A percentile compares a stretch with the other conserved stretches of the same genome.
These are phyloP conservation scores for Coptodon bakossiorum DNA, from an alignment of 2,113 vertebrate genomes.

Conservation along the genomic window DNA sequence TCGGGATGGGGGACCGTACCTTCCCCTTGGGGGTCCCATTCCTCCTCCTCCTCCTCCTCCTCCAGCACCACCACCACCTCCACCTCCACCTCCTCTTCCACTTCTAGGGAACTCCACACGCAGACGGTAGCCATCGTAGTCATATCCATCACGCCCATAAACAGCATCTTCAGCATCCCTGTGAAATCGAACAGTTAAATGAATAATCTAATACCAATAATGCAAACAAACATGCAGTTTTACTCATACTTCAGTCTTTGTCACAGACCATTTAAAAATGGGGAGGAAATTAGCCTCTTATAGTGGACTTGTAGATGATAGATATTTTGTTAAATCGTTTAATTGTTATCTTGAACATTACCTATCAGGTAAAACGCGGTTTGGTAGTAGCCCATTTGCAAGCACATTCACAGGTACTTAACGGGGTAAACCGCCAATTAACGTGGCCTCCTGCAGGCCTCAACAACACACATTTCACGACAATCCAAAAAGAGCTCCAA, in stretches of 20 bases:
- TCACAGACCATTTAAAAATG: background rate
- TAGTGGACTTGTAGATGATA: background rate
- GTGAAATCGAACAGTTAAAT: background rate
- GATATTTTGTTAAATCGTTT: background rate
- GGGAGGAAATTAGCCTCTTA: background rate
- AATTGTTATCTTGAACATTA: background rate
- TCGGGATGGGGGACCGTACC: slow-evolving; percentile 79
- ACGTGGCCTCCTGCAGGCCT: background rate
- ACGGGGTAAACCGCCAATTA: background rate
- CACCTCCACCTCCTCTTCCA: slow-evolving; percentile 63
- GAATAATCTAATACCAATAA: background rate
- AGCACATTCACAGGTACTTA: background rate
- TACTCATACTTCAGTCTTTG: background rate
- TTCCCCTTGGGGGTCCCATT: slow-evolving; percentile 67
- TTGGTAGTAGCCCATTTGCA: background rate
- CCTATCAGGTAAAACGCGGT: background rate
- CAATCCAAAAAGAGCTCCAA: background rate
- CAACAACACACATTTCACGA: background rate
- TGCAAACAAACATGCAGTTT: background rate
- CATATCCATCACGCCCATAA: slow-evolving; percentile 78
- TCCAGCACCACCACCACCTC: slow-evolving; percentile 48
- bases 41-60: slow-evolving; percentile 60
- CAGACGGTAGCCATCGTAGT: slow-evolving; percentile 80
- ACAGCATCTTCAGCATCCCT: slow-evolving; percentile 83
- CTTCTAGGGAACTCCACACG: slow-evolving; percentile 83